Evolutionary conservation across 2,797 vertebrate species (phyloP), one percentile per base, ranked within the genome.

Genomic region (Rallus crepitans): DNA sequence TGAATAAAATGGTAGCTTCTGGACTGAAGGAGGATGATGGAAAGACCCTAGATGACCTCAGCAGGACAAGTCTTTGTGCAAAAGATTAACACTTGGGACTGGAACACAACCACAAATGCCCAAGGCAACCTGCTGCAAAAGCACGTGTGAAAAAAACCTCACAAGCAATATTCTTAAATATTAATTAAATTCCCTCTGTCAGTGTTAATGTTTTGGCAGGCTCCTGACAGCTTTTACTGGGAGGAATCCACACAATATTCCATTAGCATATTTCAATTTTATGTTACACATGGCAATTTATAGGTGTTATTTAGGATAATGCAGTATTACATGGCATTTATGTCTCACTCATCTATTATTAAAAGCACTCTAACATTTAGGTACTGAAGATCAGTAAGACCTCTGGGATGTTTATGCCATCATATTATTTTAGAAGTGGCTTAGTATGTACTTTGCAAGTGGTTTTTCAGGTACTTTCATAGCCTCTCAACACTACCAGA

Each of bases 251-350:
- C 65, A 95, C 91, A 82, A 83, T 84, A 60, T 97, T 97, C 97
- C 97, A 98, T 98, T 97, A 97, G 94, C 90, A 94, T 98, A 97
- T 97, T 97, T 98, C 97, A 98, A 89, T 96, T 98, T 98, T 96
- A 97, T 45, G 83, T 91, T 96, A 92, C 82, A 88, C 30, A 48
- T 80, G 64, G 68, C 89, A 94, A 97, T 96, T 98, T 97, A 96
- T 82, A 95, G 89, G 89, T 90, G 85, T 95, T 97, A 95, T 97
- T 98, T 97, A 95, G 90, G 89, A 94, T 96, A 97, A 98, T 97
- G 96, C 72, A 97, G 90, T 87, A 52, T 45, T 79, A 90, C 3
- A 2, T 96, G 94, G 94, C 95, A 95, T 97, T 98, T 97, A 97
- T 93, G 71, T 80, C 85, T 91, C 83, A 87, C 79, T 97, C 97